phyloP scores from a whole-genome alignment of 2,797 vertebrate species.

The Chromobotia macracanthus region DNA sequence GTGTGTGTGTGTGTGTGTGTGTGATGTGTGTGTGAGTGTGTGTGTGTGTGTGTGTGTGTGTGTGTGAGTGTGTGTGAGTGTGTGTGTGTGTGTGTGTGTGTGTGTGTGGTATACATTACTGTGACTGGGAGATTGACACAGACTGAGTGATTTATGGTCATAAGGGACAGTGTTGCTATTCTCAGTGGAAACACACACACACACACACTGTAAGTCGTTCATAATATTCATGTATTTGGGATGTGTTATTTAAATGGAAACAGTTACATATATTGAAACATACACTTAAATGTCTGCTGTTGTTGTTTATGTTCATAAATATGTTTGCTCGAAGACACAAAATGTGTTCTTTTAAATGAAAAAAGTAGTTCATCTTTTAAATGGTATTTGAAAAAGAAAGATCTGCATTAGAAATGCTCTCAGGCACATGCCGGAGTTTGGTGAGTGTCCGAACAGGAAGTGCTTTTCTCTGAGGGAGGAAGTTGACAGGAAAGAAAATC shows the following conservation, averaged over 20 bases:
- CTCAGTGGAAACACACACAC: too few species aligned
- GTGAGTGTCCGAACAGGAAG: slow-evolving; percentile 40
- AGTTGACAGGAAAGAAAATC: slow-evolving; percentile 48
- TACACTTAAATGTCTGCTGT: slow-evolving; percentile 56
- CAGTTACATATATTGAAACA: neutral
- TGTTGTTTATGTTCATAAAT: slow-evolving; percentile 33
- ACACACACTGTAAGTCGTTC: too few species aligned
- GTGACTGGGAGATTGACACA: slow-evolving; percentile 41
- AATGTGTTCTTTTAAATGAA: neutral
- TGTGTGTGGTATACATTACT: slow-evolving; percentile 44
- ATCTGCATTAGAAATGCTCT: slow-evolving; percentile 1
- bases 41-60: neutral
- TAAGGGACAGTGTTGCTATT: slow-evolving; percentile 16
- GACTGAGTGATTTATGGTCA: slow-evolving; percentile 54
- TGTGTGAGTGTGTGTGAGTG: slow-evolving; percentile 2
- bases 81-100: too few species aligned
- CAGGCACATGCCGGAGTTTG: neutral
- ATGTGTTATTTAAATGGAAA: neutral
- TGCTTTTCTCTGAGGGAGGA: slow-evolving; percentile 30
- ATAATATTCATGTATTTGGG: slow-evolving; percentile 62
- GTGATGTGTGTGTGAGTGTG: neutral
- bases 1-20: slow-evolving; percentile 7
- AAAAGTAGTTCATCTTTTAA: too few species aligned
- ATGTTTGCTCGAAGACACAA: slow-evolving; percentile 3
- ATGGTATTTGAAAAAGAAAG: neutral